Evolutionary conservation across 2,113 vertebrate genomes (phyloP), one percentile per base, ranked within the genome.

Genomic region (Gavia stellata): DNA sequence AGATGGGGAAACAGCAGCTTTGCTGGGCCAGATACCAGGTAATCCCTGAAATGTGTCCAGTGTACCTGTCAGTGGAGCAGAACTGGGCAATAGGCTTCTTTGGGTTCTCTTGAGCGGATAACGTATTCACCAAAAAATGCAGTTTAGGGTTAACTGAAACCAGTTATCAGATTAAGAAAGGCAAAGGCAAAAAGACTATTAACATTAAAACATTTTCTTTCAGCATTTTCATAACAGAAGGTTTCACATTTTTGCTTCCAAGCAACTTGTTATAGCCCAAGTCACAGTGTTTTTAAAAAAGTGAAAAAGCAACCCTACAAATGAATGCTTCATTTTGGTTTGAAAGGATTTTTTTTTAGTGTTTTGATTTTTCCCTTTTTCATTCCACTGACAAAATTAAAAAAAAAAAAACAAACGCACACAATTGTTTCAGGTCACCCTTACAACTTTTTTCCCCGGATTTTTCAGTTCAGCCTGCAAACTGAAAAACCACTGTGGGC

Each of bases 391-490:
- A 72, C 44, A 65, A 93, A 87, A 86, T 31, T 10, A 10, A 5
- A 20, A 38, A 11, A 10, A 33, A 38, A 65, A 78, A 34, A 79
- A 50, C n/a, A n/a, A n/a, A n/a, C n/a, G n/a, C n/a, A n/a, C n/a
- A n/a, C n/a, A n/a, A n/a, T n/a, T n/a, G n/a, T n/a, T n/a, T 88
- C 75, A 42, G 77, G 77, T 80, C 50, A 93, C 74, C 71, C n/a
- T 80, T 83, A 86, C 2, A 53, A 81, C 19, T 0, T 75, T 80
- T 95, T 83, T 44, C 65, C 78, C 89, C 58, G 52, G 15, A 77
- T 80, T 88, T 95, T 93, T 95, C 96, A 97, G 95, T 97, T 97
- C 79, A 92, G 63, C 96, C 96, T 0, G 96, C 96, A 94, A 97
- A 97, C 96, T 88, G 96, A 95, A 93, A 94, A 94, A 90, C 9